These are phyloP conservation scores for Megatriorchis doriae DNA, from an alignment of 2,113 vertebrate genomes.

Conservation along the genomic window DNA sequence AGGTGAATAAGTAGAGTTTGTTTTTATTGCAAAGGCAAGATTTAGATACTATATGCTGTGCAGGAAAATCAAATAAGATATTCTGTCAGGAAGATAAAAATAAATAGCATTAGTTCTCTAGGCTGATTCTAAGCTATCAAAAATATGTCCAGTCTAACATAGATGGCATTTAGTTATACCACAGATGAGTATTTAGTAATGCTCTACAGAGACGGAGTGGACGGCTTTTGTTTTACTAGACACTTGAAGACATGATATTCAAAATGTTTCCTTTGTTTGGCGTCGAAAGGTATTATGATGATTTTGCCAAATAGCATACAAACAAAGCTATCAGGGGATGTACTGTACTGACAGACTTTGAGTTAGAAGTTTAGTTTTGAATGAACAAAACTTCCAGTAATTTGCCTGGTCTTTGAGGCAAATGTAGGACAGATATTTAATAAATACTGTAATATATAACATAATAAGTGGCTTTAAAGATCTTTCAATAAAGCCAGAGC, in stretches of 20 bases:
- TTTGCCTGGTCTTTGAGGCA: conserved; percentile 45
- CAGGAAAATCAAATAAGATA: conserved; percentile 44
- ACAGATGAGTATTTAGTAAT: conserved; percentile 50
- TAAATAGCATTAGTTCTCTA: conserved; percentile 53
- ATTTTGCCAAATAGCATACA: background rate
- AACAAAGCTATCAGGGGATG: conserved; percentile 19
- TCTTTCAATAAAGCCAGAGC: conserved; percentile 12
- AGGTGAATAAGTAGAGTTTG: background rate
- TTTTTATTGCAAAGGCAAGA: background rate
- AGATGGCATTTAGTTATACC: conserved; percentile 55
- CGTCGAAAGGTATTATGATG: background rate
- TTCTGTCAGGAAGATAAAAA: conserved; percentile 50
- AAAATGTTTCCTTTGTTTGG: conserved; percentile 58
- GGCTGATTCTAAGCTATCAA: conserved; percentile 40
- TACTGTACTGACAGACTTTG: background rate
- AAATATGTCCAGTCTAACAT: conserved; percentile 55
- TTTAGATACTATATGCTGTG: background rate
- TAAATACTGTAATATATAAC: background rate
- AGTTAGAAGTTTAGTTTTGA: conserved; percentile 45
- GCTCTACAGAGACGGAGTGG: conserved; percentile 28
- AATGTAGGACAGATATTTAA: conserved; percentile 36
- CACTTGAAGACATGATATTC: conserved; percentile 16
- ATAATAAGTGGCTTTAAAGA: background rate
- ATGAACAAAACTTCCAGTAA: conserved; percentile 54
- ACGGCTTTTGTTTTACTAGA: conserved; percentile 30